These are phyloP conservation scores for Harpalus rubripes DNA, from an alignment of 2,888 invertebrate genomes.

Conservation along the genomic window DNA sequence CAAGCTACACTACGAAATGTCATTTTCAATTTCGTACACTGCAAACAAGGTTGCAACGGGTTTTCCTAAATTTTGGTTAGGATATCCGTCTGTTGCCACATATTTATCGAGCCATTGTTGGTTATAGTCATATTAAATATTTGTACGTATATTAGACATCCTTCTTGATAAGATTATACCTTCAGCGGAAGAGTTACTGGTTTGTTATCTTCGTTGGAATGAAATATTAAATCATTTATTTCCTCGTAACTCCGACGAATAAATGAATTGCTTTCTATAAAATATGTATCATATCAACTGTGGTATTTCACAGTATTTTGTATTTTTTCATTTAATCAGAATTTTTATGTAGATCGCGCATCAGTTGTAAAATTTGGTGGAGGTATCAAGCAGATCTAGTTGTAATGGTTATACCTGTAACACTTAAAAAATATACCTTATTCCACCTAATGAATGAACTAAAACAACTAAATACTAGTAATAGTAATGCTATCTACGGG, in stretches of 20 bases:
- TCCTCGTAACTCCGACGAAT: slow-evolving; percentile 11
- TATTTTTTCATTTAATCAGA: background rate
- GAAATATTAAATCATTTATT: slow-evolving; percentile 51
- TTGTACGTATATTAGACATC: slow-evolving; percentile 53
- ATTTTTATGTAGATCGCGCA: too few relatives aligned
- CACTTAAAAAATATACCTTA: too few relatives aligned
- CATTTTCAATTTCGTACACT: slow-evolving; percentile 38
- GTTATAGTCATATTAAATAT: slow-evolving; percentile 50
- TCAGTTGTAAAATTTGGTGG: slow-evolving; percentile 22
- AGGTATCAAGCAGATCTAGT: background rate
- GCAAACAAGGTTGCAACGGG: slow-evolving; percentile 18
- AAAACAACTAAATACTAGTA: too few relatives aligned
- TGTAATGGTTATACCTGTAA: too few relatives aligned
- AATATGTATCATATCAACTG: slow-evolving; percentile 4
- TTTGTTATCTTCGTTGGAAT: slow-evolving; percentile 25
- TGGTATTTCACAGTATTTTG: background rate
- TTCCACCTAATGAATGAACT: too few relatives aligned
- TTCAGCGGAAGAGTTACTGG: slow-evolving; percentile 34
- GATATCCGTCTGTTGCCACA: slow-evolving; percentile 53
- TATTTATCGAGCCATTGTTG: slow-evolving; percentile 46
- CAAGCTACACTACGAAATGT: slow-evolving; percentile 56
- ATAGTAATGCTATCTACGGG: too few relatives aligned
- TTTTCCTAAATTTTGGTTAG: slow-evolving; percentile 55
- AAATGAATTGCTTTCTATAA: background rate
- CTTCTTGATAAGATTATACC: slow-evolving; percentile 60